Conservation (phyloP, 2,113 vertebrate species). For the Psettodes erumei region DNA sequence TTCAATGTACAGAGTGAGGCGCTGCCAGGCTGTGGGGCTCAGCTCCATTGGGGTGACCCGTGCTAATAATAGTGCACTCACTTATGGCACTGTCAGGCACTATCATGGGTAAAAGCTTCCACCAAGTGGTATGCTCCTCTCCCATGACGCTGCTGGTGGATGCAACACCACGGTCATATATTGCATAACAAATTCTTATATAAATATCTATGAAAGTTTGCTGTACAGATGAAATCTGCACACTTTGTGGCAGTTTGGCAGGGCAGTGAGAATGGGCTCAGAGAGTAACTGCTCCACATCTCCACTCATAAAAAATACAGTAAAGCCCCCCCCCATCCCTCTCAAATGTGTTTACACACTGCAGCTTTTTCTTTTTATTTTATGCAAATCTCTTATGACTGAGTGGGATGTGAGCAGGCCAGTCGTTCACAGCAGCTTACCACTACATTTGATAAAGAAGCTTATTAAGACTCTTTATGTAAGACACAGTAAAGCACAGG, state of each 20-base stretch:
- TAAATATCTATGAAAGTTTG: background rate
- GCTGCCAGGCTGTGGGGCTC: conserved; percentile 51
- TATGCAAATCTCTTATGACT: conserved; percentile 62
- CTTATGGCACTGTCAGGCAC: conserved; percentile 32
- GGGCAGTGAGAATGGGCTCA: conserved; percentile 9
- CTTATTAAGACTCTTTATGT: conserved; percentile 61
- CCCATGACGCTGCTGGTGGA: background rate
- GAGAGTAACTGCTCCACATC: conserved; percentile 37
- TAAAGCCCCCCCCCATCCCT: background rate
- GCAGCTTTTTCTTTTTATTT: conserved; percentile 27
- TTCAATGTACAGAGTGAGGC: conserved; percentile 47
- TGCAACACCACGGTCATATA: conserved; percentile 1
- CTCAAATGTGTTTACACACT: conserved; percentile 33
- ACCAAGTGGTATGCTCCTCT: conserved; percentile 1
- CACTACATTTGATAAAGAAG: conserved; percentile 52
- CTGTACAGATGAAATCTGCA: background rate
- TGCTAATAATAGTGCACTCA: conserved; percentile 55
- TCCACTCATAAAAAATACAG: conserved; percentile 35
- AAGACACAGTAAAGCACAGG: conserved; percentile 44
- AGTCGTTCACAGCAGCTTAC: conserved; percentile 56
- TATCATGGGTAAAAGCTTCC: conserved; percentile 37
- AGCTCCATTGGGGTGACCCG: conserved; percentile 54
- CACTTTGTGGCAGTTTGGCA: conserved; percentile 13
- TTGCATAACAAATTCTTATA: conserved; percentile 1
- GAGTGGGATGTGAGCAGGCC: conserved; percentile 57